Conservation (phyloP, 1,140 invertebrate genomes). For the Drosophila micromelanica region DNA sequence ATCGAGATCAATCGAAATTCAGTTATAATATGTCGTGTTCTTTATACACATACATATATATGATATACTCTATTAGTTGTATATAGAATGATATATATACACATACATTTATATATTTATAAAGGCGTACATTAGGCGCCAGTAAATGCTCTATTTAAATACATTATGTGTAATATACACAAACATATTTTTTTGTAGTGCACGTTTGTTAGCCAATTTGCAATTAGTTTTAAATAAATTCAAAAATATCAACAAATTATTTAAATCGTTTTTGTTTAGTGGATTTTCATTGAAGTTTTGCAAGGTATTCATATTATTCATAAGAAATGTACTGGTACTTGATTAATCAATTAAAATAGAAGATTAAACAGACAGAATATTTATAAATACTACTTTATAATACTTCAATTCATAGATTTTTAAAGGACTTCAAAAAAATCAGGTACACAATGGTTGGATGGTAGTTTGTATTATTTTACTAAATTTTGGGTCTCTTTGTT, state of each 20-base stretch:
- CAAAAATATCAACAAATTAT: slow-evolving; percentile 8
- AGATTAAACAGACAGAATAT: too few relatives aligned
- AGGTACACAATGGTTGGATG: too few relatives aligned
- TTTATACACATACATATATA: slow-evolving; percentile 10
- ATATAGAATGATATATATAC: background rate
- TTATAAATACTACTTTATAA: too few relatives aligned
- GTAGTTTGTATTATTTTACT: too few relatives aligned
- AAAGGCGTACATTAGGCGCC: background rate
- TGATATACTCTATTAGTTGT: slow-evolving; percentile 19
- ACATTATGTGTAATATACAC: background rate
- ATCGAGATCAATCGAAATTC: slow-evolving; percentile 22
- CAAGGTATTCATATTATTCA: too few relatives aligned
- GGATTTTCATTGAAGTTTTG: background rate
- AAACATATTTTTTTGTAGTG: slow-evolving; percentile 21
- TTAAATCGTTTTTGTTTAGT: too few relatives aligned
- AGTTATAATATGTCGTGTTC: slow-evolving; percentile 12
- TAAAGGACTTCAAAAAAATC: too few relatives aligned
- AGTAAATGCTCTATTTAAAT: slow-evolving; percentile 19
- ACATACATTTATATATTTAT: background rate
- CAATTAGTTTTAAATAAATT: slow-evolving; percentile 34
- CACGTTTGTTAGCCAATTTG: slow-evolving; percentile 35
- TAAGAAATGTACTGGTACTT: too few relatives aligned
- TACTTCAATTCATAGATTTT: too few relatives aligned
- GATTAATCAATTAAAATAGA: too few relatives aligned
- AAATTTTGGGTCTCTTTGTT: too few relatives aligned